Percentiles rank a stretch among this genome's conserved stretches.
These are phyloP conservation scores for Epirrhoe tristata DNA, from an alignment of 2,888 invertebrate species.

Conservation along the genomic window DNA sequence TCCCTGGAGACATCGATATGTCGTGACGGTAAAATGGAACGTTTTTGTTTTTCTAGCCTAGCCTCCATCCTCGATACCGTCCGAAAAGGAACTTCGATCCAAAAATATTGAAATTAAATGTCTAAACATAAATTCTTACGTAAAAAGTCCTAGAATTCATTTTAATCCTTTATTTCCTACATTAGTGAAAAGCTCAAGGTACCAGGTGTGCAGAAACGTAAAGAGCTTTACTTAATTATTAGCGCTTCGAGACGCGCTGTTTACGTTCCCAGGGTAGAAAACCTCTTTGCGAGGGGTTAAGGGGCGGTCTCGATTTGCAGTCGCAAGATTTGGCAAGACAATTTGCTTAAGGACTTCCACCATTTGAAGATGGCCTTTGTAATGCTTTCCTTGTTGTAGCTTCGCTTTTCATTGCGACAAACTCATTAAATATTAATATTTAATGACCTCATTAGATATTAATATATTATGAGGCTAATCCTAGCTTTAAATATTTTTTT, in stretches of 20 bases:
- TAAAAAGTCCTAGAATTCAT: no score
- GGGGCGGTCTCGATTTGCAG: slow-evolving; percentile 35
- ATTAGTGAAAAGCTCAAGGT: slow-evolving; percentile 38
- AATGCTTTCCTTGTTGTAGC: neutral
- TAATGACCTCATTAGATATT: neutral
- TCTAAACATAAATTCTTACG: no score
- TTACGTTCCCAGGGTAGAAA: slow-evolving; percentile 55
- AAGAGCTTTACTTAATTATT: slow-evolving; percentile 69
- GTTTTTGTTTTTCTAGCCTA: no score
- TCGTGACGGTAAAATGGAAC: no score
- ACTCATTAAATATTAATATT: neutral
- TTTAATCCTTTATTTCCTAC: slow-evolving; percentile 24
- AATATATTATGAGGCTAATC: neutral
- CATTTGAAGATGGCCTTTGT: neutral
- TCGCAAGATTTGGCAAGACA: slow-evolving; percentile 8
- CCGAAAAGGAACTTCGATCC: no score
- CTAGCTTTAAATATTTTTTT: no score
- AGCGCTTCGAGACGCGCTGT: slow-evolving; percentile 55
- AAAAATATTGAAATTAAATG: no score
- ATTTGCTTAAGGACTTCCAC: slow-evolving; percentile 2
- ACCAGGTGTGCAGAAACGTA: slow-evolving; percentile 56
- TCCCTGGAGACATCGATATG: no score
- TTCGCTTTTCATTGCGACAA: neutral
- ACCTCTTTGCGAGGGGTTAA: slow-evolving; percentile 51
- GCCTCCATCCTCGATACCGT: no score